These are phyloP conservation scores for Burhinus bistriatus DNA, from an alignment of 2,113 vertebrate genomes.

Conservation along the genomic window DNA sequence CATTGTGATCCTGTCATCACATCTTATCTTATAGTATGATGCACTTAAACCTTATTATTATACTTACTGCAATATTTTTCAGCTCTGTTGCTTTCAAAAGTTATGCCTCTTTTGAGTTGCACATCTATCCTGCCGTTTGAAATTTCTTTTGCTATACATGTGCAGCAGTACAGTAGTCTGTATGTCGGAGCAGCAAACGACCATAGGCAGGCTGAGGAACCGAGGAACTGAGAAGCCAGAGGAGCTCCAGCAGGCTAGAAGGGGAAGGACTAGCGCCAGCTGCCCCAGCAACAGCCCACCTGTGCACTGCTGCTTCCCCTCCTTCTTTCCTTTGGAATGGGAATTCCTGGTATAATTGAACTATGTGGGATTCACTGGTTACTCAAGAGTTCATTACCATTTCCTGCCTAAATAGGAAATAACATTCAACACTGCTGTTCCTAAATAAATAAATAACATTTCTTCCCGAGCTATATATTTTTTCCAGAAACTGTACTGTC, in stretches of 20 bases:
- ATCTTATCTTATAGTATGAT: background rate
- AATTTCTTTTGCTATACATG: background rate
- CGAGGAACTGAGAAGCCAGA: background rate
- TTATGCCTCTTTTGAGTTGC: background rate
- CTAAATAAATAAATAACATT: background rate
- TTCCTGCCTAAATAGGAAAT: background rate
- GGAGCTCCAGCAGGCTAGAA: background rate
- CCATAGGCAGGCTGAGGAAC: background rate
- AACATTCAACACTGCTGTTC: background rate
- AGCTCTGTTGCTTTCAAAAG: background rate
- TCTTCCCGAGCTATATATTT: background rate
- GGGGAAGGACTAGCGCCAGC: fast-evolving
- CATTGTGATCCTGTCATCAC: background rate
- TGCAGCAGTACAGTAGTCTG: background rate
- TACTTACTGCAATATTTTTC: background rate
- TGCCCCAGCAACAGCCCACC: background rate
- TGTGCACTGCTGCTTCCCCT: background rate
- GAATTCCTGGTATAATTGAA: background rate
- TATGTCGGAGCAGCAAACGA: background rate
- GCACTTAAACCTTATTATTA: background rate
- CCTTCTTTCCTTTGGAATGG: background rate
- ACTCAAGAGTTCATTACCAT: background rate
- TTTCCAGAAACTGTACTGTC: background rate
- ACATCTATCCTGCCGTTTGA: background rate
- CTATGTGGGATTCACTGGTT: fast-evolving